These are phyloP conservation scores for Clarias pachynema DNA, from an alignment of 2,797 vertebrate species.

Conservation along the genomic window DNA sequence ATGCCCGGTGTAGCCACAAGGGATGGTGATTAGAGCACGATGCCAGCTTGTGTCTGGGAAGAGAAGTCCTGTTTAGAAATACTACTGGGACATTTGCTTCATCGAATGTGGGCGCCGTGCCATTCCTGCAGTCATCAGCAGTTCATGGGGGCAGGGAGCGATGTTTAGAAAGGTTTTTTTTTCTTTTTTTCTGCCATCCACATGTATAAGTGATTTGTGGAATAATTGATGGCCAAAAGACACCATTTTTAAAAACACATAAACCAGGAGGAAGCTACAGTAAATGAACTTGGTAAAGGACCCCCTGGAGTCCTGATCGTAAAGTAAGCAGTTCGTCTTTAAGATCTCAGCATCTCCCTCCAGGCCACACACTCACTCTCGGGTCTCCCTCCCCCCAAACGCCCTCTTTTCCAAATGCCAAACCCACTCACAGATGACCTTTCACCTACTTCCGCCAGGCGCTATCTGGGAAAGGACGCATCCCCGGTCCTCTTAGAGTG, in stretches of 20 bases:
- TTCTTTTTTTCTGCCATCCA: background rate
- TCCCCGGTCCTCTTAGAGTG: conserved; percentile 41
- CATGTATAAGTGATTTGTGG: conserved; percentile 23
- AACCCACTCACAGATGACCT: conserved; percentile 45
- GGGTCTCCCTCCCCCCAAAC: background rate
- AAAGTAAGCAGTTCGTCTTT: conserved; percentile 45
- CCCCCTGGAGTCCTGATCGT: conserved; percentile 7
- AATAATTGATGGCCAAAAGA: conserved; percentile 25
- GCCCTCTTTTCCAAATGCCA: conserved; percentile 20
- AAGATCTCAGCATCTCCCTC: conserved; percentile 35
- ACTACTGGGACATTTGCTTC: conserved; percentile 29
- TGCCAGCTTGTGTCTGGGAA: conserved; percentile 37
- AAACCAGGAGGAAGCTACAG: conserved; percentile 45
- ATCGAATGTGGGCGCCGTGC: conserved; percentile 12
- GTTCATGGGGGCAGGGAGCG: conserved; percentile 6
- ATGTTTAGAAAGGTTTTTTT: conserved; percentile 9
- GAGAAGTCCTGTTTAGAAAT: conserved; percentile 38
- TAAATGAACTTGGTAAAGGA: conserved; percentile 48
- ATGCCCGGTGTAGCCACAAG: conserved; percentile 19
- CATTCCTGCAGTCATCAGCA: background rate
- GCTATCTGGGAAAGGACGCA: conserved; percentile 52
- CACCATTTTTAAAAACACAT: conserved; percentile 38
- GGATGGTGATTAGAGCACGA: conserved; percentile 45
- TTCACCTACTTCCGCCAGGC: conserved; percentile 51
- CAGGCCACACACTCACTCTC: conserved; percentile 14